Conservation (phyloP, 2,113 vertebrate species). For the Balaenoptera acutorostrata region DNA sequence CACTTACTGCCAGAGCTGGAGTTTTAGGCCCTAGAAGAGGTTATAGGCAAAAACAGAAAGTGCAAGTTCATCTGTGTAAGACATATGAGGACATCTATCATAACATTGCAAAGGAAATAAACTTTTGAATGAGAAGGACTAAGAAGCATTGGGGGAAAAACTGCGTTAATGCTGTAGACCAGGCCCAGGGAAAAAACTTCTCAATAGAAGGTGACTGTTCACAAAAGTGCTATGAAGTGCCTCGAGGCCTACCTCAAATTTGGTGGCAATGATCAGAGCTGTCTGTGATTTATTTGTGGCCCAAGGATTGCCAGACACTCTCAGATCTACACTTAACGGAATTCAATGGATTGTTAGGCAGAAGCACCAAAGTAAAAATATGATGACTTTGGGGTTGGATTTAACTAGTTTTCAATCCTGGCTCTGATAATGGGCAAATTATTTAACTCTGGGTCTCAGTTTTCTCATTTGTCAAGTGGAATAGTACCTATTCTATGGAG, state of each 20-base stretch:
- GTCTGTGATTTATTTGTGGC: neutral
- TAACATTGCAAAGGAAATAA: neutral
- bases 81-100: neutral
- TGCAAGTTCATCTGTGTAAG: neutral
- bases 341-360: neutral
- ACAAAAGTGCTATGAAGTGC: neutral
- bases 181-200: neutral
- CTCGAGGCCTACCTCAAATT: neutral
- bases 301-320: neutral
- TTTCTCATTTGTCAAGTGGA: neutral
- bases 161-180: neutral
- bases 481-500: neutral
- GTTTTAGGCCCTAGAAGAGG: neutral
- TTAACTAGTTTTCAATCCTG: neutral
- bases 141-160: neutral
- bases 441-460: neutral
- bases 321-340: neutral
- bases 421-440: neutral
- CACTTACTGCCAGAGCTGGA: neutral
- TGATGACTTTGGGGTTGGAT: neutral
- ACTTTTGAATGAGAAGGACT: neutral
- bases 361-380: neutral
- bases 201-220: neutral
- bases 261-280: neutral
- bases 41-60: neutral